A percentile compares a stretch with the other conserved stretches of the same genome.
Conservation (phyloP, 2,797 vertebrate genomes). For the Monodelphis domestica region DNA sequence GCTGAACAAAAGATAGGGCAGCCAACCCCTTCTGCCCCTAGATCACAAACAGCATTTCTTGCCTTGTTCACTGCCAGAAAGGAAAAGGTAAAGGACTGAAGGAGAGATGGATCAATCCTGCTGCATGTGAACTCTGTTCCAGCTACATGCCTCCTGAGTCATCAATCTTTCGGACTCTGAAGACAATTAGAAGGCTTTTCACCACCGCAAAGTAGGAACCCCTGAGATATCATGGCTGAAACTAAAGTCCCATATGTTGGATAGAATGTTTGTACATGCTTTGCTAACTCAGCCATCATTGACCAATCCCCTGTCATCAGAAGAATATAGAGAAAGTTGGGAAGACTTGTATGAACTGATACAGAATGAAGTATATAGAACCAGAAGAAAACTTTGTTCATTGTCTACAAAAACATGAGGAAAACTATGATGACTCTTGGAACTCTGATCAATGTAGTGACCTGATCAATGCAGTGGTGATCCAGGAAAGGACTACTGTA, state of each 20-base stretch:
- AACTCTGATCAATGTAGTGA: background rate
- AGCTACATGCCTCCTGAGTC: background rate
- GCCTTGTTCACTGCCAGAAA: background rate
- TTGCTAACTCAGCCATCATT: background rate
- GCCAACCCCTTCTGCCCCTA: background rate
- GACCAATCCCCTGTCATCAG: background rate
- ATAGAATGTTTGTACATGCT: background rate
- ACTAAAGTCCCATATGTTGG: background rate
- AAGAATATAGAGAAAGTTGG: background rate
- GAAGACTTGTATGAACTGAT: background rate
- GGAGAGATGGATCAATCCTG: background rate
- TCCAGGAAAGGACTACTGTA: background rate
- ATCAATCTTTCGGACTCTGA: background rate
- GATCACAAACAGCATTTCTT: background rate
- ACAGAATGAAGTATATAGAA: background rate
- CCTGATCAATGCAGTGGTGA: too few species aligned
- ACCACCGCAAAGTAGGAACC: background rate
- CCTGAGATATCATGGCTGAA: background rate
- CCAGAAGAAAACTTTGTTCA: background rate
- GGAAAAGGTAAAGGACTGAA: too few species aligned
- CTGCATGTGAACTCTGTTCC: background rate
- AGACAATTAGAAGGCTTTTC: background rate
- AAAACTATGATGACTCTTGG: background rate
- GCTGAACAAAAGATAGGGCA: background rate
- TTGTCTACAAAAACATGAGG: background rate